Base-by-base conservation (phyloP, 2,888 invertebrate genomes). In the Drosophila anomalata region DNA sequence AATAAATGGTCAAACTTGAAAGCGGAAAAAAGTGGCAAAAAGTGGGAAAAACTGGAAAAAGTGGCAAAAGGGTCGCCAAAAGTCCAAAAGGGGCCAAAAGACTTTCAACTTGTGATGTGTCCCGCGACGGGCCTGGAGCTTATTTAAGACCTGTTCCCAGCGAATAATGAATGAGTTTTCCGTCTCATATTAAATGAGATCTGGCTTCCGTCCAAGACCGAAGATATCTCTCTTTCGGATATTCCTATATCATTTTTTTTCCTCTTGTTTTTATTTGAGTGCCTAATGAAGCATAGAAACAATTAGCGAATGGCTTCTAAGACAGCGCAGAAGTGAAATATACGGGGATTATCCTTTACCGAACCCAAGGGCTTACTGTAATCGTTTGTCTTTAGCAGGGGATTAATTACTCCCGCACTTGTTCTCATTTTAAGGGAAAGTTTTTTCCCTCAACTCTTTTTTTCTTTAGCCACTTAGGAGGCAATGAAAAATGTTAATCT, bases 1-100 rank as follows among this genome's bases (percentile, higher is more conserved):
- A 84, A 81, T 79, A 79, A 85, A 85, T 85, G 84, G 87, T 75
- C 75, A 83, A 80, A 84, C 81, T 83, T 80, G 75, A 79, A 83
- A 83, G 73, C 72, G 73, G 73, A 81, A 73, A 77, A 67, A 61
- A 52, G 51, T 58, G 76, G 39, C n/a, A 52, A 29, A 17, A 17
- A 17, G 17, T 17, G 17, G 8, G 8, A 29, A 29, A 8, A 29
- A 29, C 6, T 24, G 22, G 31, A 59, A 58, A 62, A 42, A 50
- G 33, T 8, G 36, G 41, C 44, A 31, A 66, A 67, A 61, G 48
- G 62, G 52, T 61, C 63, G 51, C 33, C 22, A 59, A n/a, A 22
- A 22, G 36, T 24, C 36, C n/a, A 24, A 52, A 46, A 31, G 39
- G 52, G 3, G 44, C 26, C 53, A 48, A 44, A 53, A 39, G 48